Evolutionary conservation across 2,797 vertebrate genomes (phyloP).

Genomic region (Melanotaenia trifasciata): DNA sequence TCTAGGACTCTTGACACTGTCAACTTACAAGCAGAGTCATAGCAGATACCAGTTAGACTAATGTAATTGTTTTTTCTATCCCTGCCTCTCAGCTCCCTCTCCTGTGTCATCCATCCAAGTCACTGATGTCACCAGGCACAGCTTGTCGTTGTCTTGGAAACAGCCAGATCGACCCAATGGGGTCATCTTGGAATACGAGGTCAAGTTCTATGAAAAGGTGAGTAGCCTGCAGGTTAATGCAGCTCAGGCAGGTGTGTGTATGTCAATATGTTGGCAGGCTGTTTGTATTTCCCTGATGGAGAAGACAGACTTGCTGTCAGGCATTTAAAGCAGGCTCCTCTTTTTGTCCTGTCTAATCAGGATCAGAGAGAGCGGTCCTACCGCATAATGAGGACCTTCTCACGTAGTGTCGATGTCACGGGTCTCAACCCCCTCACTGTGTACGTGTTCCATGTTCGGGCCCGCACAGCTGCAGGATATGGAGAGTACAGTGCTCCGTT

Average conservation of each 20-base stretch:
- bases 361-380: constrained; percentile 98
- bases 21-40: not conserved
- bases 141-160: constrained; percentile 93
- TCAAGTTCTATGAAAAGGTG: constrained; percentile 99
- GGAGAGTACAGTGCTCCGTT: constrained; percentile 94
- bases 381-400: constrained; percentile 94
- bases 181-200: constrained; percentile 97
- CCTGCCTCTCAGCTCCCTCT: constrained; percentile 88
- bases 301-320: constrained; percentile 47
- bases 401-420: constrained; percentile 91
- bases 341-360: constrained; percentile 76
- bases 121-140: constrained; percentile 95
- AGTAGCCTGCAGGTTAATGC: constrained; percentile 64
- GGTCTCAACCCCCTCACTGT: constrained; percentile 95
- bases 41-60: not conserved
- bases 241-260: constrained; percentile 37
- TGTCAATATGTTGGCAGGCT: constrained; percentile 45
- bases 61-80: constrained; percentile 3
- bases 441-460: constrained; percentile 96
- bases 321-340: constrained; percentile 38
- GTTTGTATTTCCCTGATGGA: constrained; percentile 42
- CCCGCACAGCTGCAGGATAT: constrained; percentile 95
- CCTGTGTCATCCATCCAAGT: constrained; percentile 92
- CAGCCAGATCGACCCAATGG: constrained; percentile 96
- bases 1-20: constrained; percentile 1